Conservation (phyloP, 2,797 vertebrate species). For the Hapalemur alaotrensis region DNA sequence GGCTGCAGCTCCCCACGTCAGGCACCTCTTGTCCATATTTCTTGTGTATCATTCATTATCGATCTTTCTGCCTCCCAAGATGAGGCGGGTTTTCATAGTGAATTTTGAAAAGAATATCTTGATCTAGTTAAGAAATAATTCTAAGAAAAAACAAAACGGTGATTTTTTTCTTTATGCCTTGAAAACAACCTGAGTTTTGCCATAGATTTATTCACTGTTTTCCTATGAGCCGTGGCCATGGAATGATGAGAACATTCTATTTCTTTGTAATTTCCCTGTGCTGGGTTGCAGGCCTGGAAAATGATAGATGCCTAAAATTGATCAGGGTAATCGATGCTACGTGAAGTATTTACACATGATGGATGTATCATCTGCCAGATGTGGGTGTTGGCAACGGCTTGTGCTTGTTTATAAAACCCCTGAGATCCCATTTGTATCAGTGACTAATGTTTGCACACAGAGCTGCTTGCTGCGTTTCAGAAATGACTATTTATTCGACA, state of each 20-base stretch:
- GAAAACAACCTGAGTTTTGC: slow-evolving; percentile 23
- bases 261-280: slow-evolving; percentile 65
- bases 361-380: slow-evolving; percentile 71
- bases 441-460: slow-evolving; percentile 66
- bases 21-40: background rate
- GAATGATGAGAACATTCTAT: slow-evolving; percentile 49
- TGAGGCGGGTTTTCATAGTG: slow-evolving; percentile 1
- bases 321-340: slow-evolving; percentile 74
- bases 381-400: slow-evolving; percentile 46
- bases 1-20: background rate
- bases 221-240: background rate
- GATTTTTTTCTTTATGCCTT: background rate
- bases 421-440: slow-evolving; percentile 71
- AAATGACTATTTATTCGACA: slow-evolving; percentile 55
- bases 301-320: slow-evolving; percentile 76
- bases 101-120: slow-evolving; percentile 58
- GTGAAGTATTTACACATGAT: slow-evolving; percentile 70
- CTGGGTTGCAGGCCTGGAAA: slow-evolving; percentile 47
- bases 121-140: slow-evolving; percentile 51
- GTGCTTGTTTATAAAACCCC: slow-evolving; percentile 73
- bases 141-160: slow-evolving; percentile 21
- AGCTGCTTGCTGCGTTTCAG: slow-evolving; percentile 56
- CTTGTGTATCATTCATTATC: background rate
- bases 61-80: background rate
- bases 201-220: slow-evolving; percentile 46